These are phyloP conservation scores for Mus caroli DNA, from an alignment of 2,797 vertebrate species.

Conservation along the genomic window DNA sequence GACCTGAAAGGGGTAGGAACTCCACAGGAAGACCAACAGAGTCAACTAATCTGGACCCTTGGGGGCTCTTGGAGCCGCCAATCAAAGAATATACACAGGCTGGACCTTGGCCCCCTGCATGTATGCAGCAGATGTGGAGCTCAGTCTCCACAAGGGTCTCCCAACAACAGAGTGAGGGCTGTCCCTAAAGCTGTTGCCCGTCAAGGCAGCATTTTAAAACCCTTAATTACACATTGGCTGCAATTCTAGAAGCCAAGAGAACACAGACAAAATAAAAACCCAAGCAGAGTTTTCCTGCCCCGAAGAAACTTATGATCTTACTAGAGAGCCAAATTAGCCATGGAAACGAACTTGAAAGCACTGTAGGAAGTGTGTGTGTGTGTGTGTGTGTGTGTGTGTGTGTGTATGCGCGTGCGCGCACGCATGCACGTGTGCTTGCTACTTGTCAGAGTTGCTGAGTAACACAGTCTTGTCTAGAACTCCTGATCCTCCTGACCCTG, in stretches of 20 bases:
- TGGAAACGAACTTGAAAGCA: conserved; percentile 31
- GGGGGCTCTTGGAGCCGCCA: background rate
- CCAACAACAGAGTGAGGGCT: background rate
- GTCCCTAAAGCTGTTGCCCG: background rate
- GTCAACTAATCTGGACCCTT: background rate
- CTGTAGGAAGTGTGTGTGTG: background rate
- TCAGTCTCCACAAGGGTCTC: background rate
- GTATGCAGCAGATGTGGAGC: background rate
- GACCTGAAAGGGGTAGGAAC: background rate
- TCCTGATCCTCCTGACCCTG: background rate
- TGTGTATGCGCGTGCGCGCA: too few species aligned
- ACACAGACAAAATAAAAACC: background rate
- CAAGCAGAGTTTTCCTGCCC: conserved; percentile 9
- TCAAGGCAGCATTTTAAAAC: background rate
- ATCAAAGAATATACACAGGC: background rate
- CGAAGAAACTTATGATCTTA: conserved; percentile 39
- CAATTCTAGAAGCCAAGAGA: conserved; percentile 8
- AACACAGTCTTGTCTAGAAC: background rate
- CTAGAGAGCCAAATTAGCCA: conserved; percentile 27
- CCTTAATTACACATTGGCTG: background rate
- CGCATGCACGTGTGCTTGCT: background rate
- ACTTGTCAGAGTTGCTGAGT: background rate
- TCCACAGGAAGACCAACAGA: background rate
- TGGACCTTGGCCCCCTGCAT: background rate
- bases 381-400: background rate